These are phyloP conservation scores for Eristalinus sepulchralis DNA, from an alignment of 2,888 invertebrate species.

Conservation along the genomic window DNA sequence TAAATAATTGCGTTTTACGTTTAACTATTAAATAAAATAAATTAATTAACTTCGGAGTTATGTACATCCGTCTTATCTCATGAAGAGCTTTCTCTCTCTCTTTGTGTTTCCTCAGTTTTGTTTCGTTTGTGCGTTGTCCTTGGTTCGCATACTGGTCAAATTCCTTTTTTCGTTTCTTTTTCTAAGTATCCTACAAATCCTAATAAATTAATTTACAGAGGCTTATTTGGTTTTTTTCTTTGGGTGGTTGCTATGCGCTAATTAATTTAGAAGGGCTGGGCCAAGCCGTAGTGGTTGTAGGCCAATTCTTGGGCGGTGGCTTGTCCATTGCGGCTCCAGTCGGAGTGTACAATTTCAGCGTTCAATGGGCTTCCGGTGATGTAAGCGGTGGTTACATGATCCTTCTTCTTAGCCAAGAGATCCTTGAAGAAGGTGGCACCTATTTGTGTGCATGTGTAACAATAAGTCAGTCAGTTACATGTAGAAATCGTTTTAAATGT, in stretches of 20 bases:
- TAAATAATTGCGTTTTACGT: conserved; percentile 48
- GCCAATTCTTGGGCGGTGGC: conserved; percentile 79
- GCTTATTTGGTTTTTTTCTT: conserved; percentile 50
- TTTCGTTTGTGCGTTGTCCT: conserved; percentile 47
- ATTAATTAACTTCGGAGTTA: conserved; percentile 57
- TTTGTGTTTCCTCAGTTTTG: neutral
- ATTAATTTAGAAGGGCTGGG: conserved; percentile 78
- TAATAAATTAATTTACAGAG: conserved; percentile 58
- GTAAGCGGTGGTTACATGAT: conserved; percentile 81
- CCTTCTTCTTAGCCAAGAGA: conserved; percentile 80
- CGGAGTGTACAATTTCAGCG: conserved; percentile 81
- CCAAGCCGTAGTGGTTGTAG: conserved; percentile 80
- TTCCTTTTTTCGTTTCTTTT: conserved; percentile 14
- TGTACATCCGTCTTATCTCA: conserved; percentile 58
- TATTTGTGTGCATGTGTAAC: conserved; percentile 48
- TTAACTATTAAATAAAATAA: conserved; percentile 61
- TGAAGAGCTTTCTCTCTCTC: conserved; percentile 45
- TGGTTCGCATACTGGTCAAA: conserved; percentile 25
- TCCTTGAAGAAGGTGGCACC: conserved; percentile 81
- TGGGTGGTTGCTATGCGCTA: conserved; percentile 18
- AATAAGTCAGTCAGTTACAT: neutral
- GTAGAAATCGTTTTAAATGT: neutral
- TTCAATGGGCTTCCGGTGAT: conserved; percentile 80
- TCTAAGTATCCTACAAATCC: conserved; percentile 33
- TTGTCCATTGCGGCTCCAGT: conserved; percentile 81